Conservation (phyloP, 1,140 invertebrate species). For the Bradysia coprophila region DNA sequence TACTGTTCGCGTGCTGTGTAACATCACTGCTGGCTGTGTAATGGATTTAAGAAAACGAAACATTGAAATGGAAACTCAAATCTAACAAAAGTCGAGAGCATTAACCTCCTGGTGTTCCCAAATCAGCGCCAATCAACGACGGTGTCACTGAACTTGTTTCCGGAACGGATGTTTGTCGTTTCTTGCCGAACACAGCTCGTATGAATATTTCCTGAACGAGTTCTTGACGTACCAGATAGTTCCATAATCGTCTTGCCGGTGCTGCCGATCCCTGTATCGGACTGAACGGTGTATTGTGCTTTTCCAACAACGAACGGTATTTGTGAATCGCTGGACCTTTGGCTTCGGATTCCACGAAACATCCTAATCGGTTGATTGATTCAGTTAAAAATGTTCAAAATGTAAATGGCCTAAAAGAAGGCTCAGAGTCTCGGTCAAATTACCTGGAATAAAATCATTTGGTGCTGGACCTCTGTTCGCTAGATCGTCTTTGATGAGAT, state of each 20-base stretch:
- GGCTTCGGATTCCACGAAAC: slow-evolving; percentile 50
- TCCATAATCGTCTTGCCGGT: slow-evolving; percentile 79
- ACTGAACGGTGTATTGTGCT: slow-evolving; percentile 88
- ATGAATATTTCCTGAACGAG: slow-evolving; percentile 89
- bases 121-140: not conserved
- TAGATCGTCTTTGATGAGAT: slow-evolving; percentile 54
- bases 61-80: not conserved
- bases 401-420: slow-evolving; percentile 1
- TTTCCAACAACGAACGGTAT: slow-evolving; percentile 80
- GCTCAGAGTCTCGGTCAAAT: not conserved
- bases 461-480: slow-evolving; percentile 54
- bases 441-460: slow-evolving; percentile 52
- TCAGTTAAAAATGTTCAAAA: slow-evolving; percentile 12
- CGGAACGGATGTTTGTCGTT: slow-evolving; percentile 13
- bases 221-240: slow-evolving; percentile 83
- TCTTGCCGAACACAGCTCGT: slow-evolving; percentile 78
- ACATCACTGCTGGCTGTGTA: slow-evolving; percentile 7
- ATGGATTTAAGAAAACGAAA: slow-evolving; percentile 1
- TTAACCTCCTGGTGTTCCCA: not conserved
- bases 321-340: slow-evolving; percentile 76
- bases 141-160: not conserved
- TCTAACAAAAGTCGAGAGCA: not conserved
- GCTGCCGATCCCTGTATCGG: slow-evolving; percentile 53
- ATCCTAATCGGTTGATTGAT: too few species aligned
- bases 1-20: slow-evolving; percentile 25